These are phyloP conservation scores for Archips xylosteana DNA, from an alignment of 2,888 invertebrate genomes.

Conservation along the genomic window DNA sequence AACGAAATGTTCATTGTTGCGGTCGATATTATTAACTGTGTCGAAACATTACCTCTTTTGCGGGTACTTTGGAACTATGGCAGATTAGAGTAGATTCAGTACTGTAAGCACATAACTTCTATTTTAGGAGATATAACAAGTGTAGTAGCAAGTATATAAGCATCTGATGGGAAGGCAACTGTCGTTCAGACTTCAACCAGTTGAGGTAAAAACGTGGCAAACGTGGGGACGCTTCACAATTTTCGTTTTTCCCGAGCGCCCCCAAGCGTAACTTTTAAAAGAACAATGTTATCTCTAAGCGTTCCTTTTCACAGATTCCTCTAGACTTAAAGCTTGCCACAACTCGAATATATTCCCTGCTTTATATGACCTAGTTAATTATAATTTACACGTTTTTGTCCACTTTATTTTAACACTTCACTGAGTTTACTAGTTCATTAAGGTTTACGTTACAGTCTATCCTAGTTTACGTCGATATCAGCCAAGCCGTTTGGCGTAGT, in stretches of 20 bases:
- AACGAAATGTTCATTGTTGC: too few species aligned
- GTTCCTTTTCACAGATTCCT: slow-evolving; percentile 49
- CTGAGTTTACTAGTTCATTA: slow-evolving; percentile 16
- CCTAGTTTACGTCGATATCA: slow-evolving; percentile 23
- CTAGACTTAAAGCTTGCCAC: slow-evolving; percentile 59
- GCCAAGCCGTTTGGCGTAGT: slow-evolving; percentile 33
- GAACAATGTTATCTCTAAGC: slow-evolving; percentile 47
- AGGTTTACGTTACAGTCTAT: slow-evolving; percentile 11
- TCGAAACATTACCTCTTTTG: too few species aligned
- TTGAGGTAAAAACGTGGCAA: not conserved
- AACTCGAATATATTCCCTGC: slow-evolving; percentile 59
- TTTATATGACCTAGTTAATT: slow-evolving; percentile 51
- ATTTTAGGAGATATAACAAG: not conserved
- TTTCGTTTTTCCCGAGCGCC: not conserved
- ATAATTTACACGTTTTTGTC: slow-evolving; percentile 50
- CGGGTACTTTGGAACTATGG: too few species aligned
- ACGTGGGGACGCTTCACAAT: not conserved
- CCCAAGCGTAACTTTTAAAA: slow-evolving; percentile 1
- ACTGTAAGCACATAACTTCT: too few species aligned
- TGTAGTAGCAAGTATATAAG: not conserved
- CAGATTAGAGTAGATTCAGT: too few species aligned
- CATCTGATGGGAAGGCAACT: not conserved
- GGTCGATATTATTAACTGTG: too few species aligned
- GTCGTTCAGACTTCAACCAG: not conserved
- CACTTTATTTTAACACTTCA: slow-evolving; percentile 17